Conservation (phyloP, 2,888 invertebrate genomes). For the Caenorhabditis zanzibari region DNA sequence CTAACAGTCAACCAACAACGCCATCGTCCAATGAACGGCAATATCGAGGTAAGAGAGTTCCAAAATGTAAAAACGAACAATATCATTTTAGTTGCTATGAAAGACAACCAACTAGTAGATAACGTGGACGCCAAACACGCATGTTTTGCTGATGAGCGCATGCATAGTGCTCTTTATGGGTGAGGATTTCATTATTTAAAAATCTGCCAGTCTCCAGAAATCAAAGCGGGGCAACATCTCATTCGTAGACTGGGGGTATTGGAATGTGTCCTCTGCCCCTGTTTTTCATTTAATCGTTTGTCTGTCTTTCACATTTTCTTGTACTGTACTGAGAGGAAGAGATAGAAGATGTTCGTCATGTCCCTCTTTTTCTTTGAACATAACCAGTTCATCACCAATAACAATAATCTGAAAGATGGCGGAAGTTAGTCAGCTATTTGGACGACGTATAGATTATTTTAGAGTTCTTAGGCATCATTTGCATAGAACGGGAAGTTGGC, state of each 20-base stretch:
- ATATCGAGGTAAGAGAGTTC: conserved; percentile 11
- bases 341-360: conserved; percentile 31
- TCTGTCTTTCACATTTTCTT: conserved; percentile 1
- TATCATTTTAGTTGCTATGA: neutral
- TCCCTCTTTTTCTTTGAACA: conserved; percentile 1
- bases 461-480: neutral
- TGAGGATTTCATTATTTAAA: neutral
- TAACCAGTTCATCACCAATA: conserved; percentile 26
- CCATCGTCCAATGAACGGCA: conserved; percentile 11
- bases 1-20: conserved; percentile 24
- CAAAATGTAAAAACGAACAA: neutral
- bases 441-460: neutral
- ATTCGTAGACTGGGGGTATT: neutral
- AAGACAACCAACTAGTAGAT: conserved; percentile 15
- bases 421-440: neutral
- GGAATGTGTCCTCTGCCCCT: conserved; percentile 48
- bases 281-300: neutral
- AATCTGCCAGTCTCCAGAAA: too few relatives aligned
- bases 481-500: neutral
- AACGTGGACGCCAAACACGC: conserved; percentile 49
- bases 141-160: conserved; percentile 41
- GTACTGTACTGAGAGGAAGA: conserved; percentile 12
- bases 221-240: neutral
- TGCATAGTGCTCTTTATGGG: conserved; percentile 46
- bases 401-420: conserved; percentile 17